phyloP scores from a whole-genome alignment of 2,113 vertebrate species.

The Sapajus apella region DNA sequence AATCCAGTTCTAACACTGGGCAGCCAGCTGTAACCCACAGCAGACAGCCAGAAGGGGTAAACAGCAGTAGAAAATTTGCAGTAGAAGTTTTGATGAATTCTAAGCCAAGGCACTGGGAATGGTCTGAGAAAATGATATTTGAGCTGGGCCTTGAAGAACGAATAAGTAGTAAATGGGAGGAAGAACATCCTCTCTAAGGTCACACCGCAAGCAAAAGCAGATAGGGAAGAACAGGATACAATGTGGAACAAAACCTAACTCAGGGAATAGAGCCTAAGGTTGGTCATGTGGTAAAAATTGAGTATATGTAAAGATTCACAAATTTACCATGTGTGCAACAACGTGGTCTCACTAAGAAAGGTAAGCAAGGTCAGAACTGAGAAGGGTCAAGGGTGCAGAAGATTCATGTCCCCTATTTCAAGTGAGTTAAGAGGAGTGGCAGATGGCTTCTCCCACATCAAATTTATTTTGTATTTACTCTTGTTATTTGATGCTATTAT shows the following conservation, averaged over 20 bases:
- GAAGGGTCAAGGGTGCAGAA: not conserved
- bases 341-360: not conserved
- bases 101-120: not conserved
- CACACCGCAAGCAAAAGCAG: not conserved
- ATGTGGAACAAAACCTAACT: not conserved
- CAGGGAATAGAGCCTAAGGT: not conserved
- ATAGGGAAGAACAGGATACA: not conserved
- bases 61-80: not conserved
- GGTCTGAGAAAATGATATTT: not conserved
- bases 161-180: not conserved
- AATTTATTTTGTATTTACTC: constrained; percentile 25
- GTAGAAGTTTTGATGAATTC: not conserved
- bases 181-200: not conserved
- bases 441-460: not conserved
- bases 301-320: not conserved
- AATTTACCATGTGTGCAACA: not conserved
- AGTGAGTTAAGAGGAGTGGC: not conserved
- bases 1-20: not conserved
- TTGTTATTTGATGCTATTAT: not conserved
- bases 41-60: not conserved
- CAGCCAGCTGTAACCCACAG: not conserved
- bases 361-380: not conserved
- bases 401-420: not conserved
- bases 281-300: not conserved
- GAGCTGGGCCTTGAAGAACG: not conserved